Evolutionary conservation across 2,888 invertebrate species (phyloP).

Genomic region (Clistopyga incitator): DNA sequence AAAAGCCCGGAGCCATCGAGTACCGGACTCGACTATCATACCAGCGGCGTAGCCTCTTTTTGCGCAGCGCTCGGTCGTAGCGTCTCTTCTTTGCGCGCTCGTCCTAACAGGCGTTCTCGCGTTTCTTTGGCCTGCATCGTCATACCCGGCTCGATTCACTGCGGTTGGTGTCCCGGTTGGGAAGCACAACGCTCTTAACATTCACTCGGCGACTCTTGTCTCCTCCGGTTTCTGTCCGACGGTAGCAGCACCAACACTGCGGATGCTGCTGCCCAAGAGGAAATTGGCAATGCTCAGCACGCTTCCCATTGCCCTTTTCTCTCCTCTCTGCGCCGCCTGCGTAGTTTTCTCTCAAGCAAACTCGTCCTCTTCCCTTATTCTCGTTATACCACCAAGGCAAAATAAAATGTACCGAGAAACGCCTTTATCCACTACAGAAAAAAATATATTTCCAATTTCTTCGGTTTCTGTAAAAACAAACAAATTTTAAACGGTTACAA

Average conservation of each 20-base stretch:
- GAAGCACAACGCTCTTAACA: constrained; percentile 45
- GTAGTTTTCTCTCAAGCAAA: not conserved
- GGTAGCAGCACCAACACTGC: not conserved
- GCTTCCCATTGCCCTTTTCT: constrained; percentile 44
- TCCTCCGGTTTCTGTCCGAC: constrained; percentile 31
- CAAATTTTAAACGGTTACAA: too few species aligned
- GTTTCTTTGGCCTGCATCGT: constrained; percentile 41
- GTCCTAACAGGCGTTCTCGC: constrained; percentile 25
- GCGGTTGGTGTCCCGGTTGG: not conserved
- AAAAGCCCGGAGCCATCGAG: constrained; percentile 6
- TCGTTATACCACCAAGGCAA: constrained; percentile 19
- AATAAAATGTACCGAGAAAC: not conserved
- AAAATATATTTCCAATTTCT: too few species aligned
- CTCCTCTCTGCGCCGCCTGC: constrained; percentile 10
- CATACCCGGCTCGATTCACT: constrained; percentile 8
- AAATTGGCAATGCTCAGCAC: constrained; percentile 59
- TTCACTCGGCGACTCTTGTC: constrained; percentile 49
- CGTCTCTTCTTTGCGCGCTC: not conserved
- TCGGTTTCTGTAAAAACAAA: too few species aligned
- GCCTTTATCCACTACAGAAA: not conserved
- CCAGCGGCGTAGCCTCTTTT: constrained; percentile 62
- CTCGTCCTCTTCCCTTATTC: constrained; percentile 31
- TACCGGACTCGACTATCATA: not conserved
- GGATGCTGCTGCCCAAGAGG: not conserved
- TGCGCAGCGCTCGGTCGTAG: constrained; percentile 29